A percentile compares a stretch with the other conserved stretches of the same genome.
Conservation (phyloP, 2,888 invertebrate species). For the Rhagonycha lutea region DNA sequence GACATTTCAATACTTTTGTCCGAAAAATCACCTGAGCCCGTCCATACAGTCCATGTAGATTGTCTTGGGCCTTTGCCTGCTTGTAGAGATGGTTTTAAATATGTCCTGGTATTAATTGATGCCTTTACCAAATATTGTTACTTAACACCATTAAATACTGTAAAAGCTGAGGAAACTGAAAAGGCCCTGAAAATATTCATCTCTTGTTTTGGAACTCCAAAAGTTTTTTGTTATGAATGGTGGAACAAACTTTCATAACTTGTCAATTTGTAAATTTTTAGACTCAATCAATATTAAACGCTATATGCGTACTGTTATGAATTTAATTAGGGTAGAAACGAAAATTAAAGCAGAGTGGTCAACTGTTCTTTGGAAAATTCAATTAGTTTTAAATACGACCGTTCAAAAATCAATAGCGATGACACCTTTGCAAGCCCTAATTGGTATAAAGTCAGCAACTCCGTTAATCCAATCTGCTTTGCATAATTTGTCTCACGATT, state of each 20-base stretch:
- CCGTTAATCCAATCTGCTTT: constrained; percentile 33
- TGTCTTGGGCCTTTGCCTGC: constrained; percentile 23
- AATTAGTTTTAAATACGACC: constrained; percentile 28
- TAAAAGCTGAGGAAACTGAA: constrained; percentile 24
- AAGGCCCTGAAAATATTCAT: not conserved
- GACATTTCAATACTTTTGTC: constrained; percentile 13
- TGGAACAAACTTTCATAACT: constrained; percentile 16
- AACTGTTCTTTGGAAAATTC: constrained; percentile 28
- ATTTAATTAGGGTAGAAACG: constrained; percentile 28
- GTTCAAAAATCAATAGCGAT: constrained; percentile 29
- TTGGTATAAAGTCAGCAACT: constrained; percentile 20
- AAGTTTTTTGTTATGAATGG: not conserved
- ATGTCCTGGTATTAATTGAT: constrained; percentile 27
- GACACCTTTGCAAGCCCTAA: no score
- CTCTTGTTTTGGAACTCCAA: not conserved
- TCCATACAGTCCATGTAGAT: constrained; percentile 27
- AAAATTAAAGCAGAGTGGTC: constrained; percentile 14
- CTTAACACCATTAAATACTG: constrained; percentile 24
- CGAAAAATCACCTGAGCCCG: constrained; percentile 13
- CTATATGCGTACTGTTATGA: constrained; percentile 34
- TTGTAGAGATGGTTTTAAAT: constrained; percentile 13
- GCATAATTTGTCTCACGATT: constrained; percentile 19
- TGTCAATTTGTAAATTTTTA: constrained; percentile 17
- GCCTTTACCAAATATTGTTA: constrained; percentile 29
- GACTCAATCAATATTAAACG: constrained; percentile 14